A percentile compares a stretch with the other conserved stretches of the same genome.
Conservation (phyloP, 2,888 invertebrate genomes). For the Tipula helvola region DNA sequence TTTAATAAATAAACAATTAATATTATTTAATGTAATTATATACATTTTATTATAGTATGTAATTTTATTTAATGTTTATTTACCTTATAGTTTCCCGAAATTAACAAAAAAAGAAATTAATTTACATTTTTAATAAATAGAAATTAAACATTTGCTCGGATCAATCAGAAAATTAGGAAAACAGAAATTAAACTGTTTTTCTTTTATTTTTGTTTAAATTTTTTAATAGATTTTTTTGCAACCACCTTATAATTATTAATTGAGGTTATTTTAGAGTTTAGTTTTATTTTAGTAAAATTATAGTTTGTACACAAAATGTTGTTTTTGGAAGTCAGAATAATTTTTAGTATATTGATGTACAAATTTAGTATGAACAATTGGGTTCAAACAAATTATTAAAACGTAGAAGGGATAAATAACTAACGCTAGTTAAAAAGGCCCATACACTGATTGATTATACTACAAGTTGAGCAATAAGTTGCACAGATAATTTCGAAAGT, state of each 20-base stretch:
- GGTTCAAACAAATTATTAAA: no score
- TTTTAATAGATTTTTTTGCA: not conserved
- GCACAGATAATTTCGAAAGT: no score
- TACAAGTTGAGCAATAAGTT: no score
- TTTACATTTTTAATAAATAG: not conserved
- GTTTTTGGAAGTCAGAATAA: no score
- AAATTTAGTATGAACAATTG: no score
- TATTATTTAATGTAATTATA: not conserved
- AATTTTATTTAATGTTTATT: not conserved
- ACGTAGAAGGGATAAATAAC: no score
- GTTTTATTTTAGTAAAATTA: no score
- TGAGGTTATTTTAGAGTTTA: not conserved
- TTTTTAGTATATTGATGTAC: no score
- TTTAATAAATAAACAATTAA: not conserved
- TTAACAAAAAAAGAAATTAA: not conserved
- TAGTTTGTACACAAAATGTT: no score
- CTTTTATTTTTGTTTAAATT: not conserved
- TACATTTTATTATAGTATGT: not conserved
- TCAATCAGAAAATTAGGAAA: not conserved
- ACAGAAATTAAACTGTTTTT: not conserved
- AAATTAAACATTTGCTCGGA: not conserved
- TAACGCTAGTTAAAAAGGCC: no score
- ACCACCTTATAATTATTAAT: not conserved
- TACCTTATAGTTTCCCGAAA: not conserved
- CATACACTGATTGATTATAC: no score